Conservation (phyloP, 2,888 invertebrate species). For the Caenorhabditis macrosperma region DNA sequence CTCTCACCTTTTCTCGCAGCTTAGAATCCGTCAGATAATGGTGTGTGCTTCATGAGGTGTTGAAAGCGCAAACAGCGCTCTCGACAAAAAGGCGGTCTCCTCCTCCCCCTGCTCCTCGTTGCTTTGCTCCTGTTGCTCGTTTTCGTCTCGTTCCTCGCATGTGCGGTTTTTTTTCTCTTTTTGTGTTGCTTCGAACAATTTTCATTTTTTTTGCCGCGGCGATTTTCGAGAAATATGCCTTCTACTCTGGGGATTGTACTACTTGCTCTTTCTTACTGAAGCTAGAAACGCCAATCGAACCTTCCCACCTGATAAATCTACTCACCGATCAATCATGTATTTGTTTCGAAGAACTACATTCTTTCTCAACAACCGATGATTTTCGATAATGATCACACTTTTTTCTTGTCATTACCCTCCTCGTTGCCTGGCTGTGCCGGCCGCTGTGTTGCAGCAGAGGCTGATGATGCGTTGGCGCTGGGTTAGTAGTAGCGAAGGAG, state of each 20-base stretch:
- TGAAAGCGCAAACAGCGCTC: slow-evolving; percentile 59
- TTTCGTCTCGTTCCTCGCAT: slow-evolving; percentile 39
- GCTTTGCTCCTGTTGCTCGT: slow-evolving; percentile 37
- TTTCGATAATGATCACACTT: slow-evolving; percentile 17
- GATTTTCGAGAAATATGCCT: slow-evolving; percentile 50
- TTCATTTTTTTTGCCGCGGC: slow-evolving; percentile 52
- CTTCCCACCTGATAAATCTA: too few relatives aligned
- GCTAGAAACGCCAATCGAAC: too few relatives aligned
- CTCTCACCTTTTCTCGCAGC: slow-evolving; percentile 10
- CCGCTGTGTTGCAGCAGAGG: slow-evolving; percentile 41
- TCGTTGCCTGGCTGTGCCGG: slow-evolving; percentile 17
- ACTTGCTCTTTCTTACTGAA: background rate
- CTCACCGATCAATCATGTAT: too few relatives aligned
- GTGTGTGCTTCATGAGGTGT: slow-evolving; percentile 54
- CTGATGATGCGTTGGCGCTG: slow-evolving; percentile 44
- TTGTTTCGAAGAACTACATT: too few relatives aligned
- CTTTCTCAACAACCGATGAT: background rate
- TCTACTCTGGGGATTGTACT: slow-evolving; percentile 36
- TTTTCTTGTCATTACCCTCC: slow-evolving; percentile 37
- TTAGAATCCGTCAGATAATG: slow-evolving; percentile 40
- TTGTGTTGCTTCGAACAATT: slow-evolving; percentile 54
- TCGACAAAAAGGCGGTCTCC: slow-evolving; percentile 54
- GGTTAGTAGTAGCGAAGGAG: slow-evolving; percentile 53
- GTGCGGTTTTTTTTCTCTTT: slow-evolving; percentile 53
- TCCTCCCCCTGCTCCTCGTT: slow-evolving; percentile 31